These are phyloP conservation scores for Dascillus cervinus DNA, from an alignment of 2,888 invertebrate species.

Conservation along the genomic window DNA sequence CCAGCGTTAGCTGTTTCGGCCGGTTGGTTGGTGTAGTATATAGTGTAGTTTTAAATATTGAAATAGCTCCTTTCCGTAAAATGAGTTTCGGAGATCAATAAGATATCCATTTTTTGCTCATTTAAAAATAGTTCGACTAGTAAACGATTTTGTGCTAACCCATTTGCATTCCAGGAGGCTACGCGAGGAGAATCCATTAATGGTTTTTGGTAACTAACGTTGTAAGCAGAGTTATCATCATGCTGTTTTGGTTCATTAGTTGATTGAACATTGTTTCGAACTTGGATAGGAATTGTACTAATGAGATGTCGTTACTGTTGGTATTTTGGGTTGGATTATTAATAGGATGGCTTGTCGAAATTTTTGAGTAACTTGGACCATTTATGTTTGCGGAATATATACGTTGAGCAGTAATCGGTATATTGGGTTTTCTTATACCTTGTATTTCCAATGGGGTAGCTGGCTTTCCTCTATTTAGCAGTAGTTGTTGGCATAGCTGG, in stretches of 20 bases:
- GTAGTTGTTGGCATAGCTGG: conserved; percentile 4
- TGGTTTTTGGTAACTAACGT: conserved; percentile 5
- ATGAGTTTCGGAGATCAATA: conserved; percentile 15
- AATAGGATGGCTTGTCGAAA: conserved; percentile 1
- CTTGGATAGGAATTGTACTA: conserved; percentile 5
- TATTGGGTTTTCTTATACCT: conserved; percentile 1
- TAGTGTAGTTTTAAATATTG: conserved; percentile 9
- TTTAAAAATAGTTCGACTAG: conserved; percentile 7
- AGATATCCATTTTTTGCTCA: conserved; percentile 9
- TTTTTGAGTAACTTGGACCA: conserved; percentile 3
- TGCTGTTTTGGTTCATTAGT: conserved; percentile 6
- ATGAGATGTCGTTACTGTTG: conserved; percentile 4
- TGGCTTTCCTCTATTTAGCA: conserved; percentile 4
- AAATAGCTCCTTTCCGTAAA: conserved; percentile 12
- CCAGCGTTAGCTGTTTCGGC: conserved; percentile 13
- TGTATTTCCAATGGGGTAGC: conserved; percentile 2
- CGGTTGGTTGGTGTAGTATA: conserved; percentile 9
- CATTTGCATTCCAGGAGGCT: too few relatives aligned
- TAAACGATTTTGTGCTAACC: conserved; percentile 5
- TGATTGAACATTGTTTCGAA: conserved; percentile 6
- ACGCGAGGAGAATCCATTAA: conserved; percentile 5
- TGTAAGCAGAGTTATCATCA: conserved; percentile 5
- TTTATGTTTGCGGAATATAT: conserved; percentile 5
- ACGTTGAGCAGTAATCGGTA: conserved; percentile 1
- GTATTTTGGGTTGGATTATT: conserved; percentile 2